These are phyloP conservation scores for Porites lutea DNA, from an alignment of 64 coral and sea anemone genomes.

Conservation along the genomic window DNA sequence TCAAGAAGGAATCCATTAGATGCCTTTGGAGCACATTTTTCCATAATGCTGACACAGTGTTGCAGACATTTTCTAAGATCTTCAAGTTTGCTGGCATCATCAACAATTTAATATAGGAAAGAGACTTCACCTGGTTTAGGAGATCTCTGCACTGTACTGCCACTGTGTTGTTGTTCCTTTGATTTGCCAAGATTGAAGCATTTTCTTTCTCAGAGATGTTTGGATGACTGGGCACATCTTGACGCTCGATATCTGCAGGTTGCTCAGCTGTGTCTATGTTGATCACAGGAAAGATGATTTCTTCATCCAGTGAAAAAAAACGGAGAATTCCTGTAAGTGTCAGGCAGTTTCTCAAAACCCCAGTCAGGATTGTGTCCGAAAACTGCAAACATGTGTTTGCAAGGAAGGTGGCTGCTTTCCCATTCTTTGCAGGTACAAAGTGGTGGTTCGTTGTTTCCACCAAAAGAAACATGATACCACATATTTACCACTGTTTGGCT, in stretches of 20 bases:
- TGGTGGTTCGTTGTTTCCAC: conserved; percentile 15
- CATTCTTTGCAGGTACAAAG: neutral
- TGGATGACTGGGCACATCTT: neutral
- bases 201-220: conserved; percentile 9
- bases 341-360: conserved; percentile 30
- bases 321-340: neutral
- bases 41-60: neutral
- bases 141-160: neutral
- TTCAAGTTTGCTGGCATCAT: neutral
- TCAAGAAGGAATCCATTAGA: neutral
- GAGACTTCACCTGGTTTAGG: neutral
- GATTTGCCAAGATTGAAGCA: neutral
- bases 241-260: neutral
- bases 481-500: conserved; percentile 35
- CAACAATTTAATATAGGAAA: neutral
- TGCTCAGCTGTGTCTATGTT: neutral
- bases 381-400: conserved; percentile 44
- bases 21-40: neutral
- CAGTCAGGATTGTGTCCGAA: conserved; percentile 23
- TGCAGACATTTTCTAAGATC: neutral
- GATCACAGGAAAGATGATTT: neutral
- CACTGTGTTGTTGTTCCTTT: conserved; percentile 15
- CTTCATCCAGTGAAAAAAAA: conserved; percentile 36
- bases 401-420: conserved; percentile 7
- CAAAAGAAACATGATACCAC: conserved; percentile 26